Conservation (phyloP, 2,888 invertebrate species). For the Piscicola geometra region DNA sequence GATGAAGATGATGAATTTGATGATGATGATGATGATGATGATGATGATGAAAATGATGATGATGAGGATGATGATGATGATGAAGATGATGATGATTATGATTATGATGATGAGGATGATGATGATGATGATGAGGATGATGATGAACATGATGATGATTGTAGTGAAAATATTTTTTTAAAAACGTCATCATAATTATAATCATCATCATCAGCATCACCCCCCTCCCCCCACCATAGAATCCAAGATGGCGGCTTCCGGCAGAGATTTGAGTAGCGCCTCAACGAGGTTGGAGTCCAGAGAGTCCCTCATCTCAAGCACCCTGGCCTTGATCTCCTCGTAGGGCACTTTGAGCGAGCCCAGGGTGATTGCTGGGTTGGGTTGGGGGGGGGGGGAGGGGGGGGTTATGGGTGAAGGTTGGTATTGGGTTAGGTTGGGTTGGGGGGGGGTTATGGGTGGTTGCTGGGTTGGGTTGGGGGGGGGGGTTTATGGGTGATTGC, state of each 20-base stretch:
- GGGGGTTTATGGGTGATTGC: neutral
- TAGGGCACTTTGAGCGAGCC: slow-evolving; percentile 59
- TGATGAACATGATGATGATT: no score
- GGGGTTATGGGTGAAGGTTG: neutral
- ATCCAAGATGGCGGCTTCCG: slow-evolving; percentile 64
- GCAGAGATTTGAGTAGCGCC: slow-evolving; percentile 83
- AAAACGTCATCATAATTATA: no score
- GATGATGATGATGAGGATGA: neutral
- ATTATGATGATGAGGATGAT: slow-evolving; percentile 20
- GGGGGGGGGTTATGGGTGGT: no score
- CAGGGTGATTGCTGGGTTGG: slow-evolving; percentile 56
- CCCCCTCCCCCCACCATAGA: neutral
- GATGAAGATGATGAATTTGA: slow-evolving; percentile 35
- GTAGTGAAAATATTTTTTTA: no score
- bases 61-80: slow-evolving; percentile 16
- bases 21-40: slow-evolving; percentile 38
- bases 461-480: no score
- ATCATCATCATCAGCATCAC: no score
- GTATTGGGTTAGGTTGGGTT: neutral
- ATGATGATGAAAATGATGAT: slow-evolving; percentile 17
- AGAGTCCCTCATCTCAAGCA: slow-evolving; percentile 80
- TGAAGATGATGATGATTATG: slow-evolving; percentile 16
- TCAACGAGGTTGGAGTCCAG: slow-evolving; percentile 81
- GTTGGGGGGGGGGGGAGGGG: neutral
- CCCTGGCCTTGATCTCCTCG: slow-evolving; percentile 64